Conservation (phyloP, 2,113 vertebrate genomes). For the Myiopsitta monachus region DNA sequence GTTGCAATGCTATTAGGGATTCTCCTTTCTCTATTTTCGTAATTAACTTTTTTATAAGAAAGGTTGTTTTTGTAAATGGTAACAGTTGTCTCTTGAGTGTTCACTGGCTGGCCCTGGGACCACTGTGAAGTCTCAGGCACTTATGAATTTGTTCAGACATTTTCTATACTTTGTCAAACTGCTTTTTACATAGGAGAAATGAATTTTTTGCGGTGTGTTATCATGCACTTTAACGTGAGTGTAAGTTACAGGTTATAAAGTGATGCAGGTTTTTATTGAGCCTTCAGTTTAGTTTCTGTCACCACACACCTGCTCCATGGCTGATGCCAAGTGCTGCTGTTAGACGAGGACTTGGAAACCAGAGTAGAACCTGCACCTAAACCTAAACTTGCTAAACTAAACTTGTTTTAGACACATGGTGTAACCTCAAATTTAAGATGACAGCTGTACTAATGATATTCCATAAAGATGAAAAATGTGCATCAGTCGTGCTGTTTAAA, state of each 20-base stretch:
- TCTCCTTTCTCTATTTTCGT: neutral
- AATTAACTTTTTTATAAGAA: neutral
- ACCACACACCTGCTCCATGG: rapidly evolving
- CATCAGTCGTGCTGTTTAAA: neutral
- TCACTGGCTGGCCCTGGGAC: neutral
- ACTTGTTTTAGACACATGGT: neutral
- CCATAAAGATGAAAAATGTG: neutral
- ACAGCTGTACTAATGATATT: neutral
- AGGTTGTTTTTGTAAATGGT: neutral
- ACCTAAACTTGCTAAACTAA: neutral
- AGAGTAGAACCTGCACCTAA: neutral
- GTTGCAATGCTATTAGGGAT: too few species aligned
- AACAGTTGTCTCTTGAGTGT: neutral
- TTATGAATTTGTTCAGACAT: neutral
- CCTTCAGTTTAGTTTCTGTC: neutral
- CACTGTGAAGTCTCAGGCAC: neutral
- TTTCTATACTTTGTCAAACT: neutral
- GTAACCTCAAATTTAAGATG: neutral
- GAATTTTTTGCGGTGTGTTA: neutral
- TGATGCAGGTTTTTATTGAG: neutral
- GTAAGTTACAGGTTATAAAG: neutral
- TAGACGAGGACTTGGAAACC: neutral
- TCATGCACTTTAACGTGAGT: neutral
- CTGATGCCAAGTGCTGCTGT: neutral
- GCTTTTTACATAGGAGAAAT: neutral